phyloP scores from a whole-genome alignment of 1,140 invertebrate species.

The Augochlora pura region DNA sequence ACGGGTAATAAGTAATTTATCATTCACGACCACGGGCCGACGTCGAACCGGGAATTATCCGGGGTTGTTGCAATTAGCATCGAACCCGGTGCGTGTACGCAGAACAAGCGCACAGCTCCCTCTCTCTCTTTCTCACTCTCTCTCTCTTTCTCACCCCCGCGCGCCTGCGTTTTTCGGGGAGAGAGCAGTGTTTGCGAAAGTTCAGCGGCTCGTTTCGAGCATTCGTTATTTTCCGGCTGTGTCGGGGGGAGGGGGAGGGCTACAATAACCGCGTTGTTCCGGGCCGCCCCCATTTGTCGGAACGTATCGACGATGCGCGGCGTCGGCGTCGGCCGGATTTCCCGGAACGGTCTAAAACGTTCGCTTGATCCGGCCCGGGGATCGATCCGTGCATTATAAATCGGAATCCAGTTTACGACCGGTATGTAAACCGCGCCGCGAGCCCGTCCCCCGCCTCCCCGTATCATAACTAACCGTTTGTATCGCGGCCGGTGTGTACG shows the following conservation, averaged over 20 bases:
- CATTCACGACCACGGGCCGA: slow-evolving; percentile 4
- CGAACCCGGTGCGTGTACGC: background rate
- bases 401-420: slow-evolving; percentile 26
- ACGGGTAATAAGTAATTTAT: slow-evolving; percentile 37
- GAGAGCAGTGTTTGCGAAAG: background rate
- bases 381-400: slow-evolving; percentile 6
- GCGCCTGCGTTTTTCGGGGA: background rate
- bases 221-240: background rate
- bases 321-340: background rate
- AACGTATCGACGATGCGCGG: too few species aligned
- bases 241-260: too few species aligned
- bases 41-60: background rate
- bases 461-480: slow-evolving; percentile 37
- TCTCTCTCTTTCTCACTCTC: too few species aligned
- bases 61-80: slow-evolving; percentile 13
- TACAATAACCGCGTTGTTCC: slow-evolving; percentile 7
- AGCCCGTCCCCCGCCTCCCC: slow-evolving; percentile 3
- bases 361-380: slow-evolving; percentile 5
- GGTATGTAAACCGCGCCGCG: slow-evolving; percentile 32
- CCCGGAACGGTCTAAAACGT: slow-evolving; percentile 8
- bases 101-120: too few species aligned
- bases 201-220: background rate
- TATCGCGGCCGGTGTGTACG: background rate
- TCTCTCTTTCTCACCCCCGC: background rate
- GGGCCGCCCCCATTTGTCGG: slow-evolving; percentile 4